Evolutionary conservation across 2,888 invertebrate species (phyloP).

Genomic region (Iphiclides podalirius): DNA sequence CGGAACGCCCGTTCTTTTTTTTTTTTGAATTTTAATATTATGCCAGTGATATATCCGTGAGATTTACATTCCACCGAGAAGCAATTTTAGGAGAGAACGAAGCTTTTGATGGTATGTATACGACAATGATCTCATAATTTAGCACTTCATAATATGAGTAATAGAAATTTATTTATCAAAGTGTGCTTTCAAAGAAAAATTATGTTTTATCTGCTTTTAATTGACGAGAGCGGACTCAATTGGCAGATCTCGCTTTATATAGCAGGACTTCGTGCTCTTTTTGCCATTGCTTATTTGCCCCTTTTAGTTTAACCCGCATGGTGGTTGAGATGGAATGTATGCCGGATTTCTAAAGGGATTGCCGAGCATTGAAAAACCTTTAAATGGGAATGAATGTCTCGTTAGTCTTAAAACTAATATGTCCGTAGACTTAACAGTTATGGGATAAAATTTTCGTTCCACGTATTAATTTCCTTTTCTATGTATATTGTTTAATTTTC

Average conservation of each 20-base stretch:
- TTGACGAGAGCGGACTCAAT: not conserved
- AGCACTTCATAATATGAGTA: no score
- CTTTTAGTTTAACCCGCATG: not conserved
- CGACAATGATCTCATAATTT: not conserved
- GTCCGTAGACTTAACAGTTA: no score
- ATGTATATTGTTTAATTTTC: no score
- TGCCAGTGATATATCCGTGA: not conserved
- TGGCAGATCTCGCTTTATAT: not conserved
- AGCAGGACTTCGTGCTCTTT: not conserved
- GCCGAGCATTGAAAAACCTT: no score
- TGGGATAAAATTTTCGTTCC: no score
- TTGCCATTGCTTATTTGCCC: not conserved
- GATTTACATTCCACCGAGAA: not conserved
- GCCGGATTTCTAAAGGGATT: not conserved
- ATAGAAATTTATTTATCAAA: no score
- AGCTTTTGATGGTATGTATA: not conserved
- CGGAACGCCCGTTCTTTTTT: not conserved
- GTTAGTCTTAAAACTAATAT: not conserved
- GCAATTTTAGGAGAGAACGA: not conserved
- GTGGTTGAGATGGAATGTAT: not conserved
- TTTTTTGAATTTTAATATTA: not conserved
- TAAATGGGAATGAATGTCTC: no score
- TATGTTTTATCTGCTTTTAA: not conserved
- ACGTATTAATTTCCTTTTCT: no score
- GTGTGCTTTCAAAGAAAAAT: no score